Percentiles rank a stretch among this genome's conserved stretches.
phyloP scores from a whole-genome alignment of 2,888 invertebrate genomes.

The Antheraea yamamai region DNA sequence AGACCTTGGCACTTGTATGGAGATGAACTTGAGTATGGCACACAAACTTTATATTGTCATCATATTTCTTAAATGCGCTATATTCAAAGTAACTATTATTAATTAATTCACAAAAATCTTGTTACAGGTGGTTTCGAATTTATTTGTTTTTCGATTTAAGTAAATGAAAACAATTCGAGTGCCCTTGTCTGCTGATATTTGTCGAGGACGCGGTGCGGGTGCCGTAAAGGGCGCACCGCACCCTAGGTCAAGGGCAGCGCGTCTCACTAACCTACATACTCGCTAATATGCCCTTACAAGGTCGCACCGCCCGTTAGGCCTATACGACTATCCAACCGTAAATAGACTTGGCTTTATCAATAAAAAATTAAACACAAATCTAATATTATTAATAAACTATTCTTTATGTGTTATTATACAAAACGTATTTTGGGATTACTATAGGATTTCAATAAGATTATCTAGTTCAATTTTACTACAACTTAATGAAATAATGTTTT shows the following conservation, averaged over 20 bases:
- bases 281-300: conserved; percentile 63
- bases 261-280: conserved; percentile 73
- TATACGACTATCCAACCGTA: conserved; percentile 50
- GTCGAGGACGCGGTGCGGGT: conserved; percentile 48
- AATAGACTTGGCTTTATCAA: conserved; percentile 33
- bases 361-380: conserved; percentile 15
- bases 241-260: conserved; percentile 73
- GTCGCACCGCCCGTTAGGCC: conserved; percentile 47
- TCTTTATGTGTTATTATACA: not conserved
- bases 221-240: conserved; percentile 60
- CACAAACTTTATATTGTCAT: too few species aligned
- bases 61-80: too few species aligned
- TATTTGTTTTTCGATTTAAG: not conserved
- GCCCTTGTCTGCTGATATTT: conserved; percentile 62
- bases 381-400: not conserved
- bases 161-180: conserved; percentile 31
- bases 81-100: too few species aligned
- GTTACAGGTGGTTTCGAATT: not conserved
- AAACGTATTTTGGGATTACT: not conserved
- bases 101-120: not conserved
- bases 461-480: not conserved
- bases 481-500: not conserved
- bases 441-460: not conserved
- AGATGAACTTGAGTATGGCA: too few species aligned
- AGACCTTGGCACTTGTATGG: too few species aligned